Base-by-base conservation (phyloP, 2,113 vertebrate genomes). In the Numenius arquata region DNA sequence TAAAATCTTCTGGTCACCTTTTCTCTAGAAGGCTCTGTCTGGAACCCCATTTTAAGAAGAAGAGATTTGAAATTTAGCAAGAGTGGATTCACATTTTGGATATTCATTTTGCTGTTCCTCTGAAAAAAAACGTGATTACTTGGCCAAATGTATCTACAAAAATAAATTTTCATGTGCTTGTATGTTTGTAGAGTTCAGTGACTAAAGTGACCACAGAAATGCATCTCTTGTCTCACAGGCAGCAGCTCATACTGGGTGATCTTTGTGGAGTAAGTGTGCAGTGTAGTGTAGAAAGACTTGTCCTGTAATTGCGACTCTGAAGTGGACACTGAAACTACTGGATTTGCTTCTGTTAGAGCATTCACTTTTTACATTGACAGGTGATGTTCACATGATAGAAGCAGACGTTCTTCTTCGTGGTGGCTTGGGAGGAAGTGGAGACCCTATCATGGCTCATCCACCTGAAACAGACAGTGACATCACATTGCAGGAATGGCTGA, bases 381-480 rank as follows among this genome's bases (percentile, higher is more conserved):
- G 99, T 95, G 78, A 97, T 11, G 97, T 96, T 83, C 99, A 99
- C 81, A 99, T 99, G 99, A 97, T 99, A 23, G 99, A 99, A 96
- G 99, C 98, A 2, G 99, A 99, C 87, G 87, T 99, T 58, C 91
- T 99, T 22, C 98, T 99, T 32, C 97, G 98, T 72, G 97, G 95
- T 48, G 78, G 36, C 12, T 96, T 97, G 7, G 97, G 97, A 53
- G 97, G 91, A 80, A 30, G 43, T 3, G 18, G 89, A 61, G 98
- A 99, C 10, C 99, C 99, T 5, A 91, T 99, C 94, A 99, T 99
- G 99, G 99, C 99, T 11, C 99, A 99, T 32, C 99, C 99, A 11
- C 99, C 99, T 3, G 98, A 98, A 82, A 99, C 97, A 3, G 98
- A 98, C 96, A 99, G 99, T 59, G 98, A 99, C 96, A 98, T 98